Conservation (phyloP, 1,140 invertebrate species). For the Anadara kagoshimensis region DNA sequence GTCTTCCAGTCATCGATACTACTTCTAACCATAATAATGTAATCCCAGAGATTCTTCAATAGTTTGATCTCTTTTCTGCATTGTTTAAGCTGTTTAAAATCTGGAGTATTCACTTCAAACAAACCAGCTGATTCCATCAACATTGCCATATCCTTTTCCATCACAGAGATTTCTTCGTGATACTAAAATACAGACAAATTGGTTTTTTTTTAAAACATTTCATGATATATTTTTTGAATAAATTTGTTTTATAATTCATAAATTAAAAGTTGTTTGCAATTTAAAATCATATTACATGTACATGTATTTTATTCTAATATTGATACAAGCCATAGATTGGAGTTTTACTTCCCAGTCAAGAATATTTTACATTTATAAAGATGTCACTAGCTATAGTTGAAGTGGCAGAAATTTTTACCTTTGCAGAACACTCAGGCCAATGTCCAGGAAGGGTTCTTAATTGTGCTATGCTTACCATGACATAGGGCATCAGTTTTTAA, state of each 20-base stretch:
- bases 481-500: not conserved
- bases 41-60: conserved; percentile 97
- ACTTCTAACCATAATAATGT: conserved; percentile 91
- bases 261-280: not conserved
- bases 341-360: not conserved
- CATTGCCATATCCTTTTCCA: conserved; percentile 89
- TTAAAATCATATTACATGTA: no score
- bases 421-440: not conserved
- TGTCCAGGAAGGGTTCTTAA: not conserved
- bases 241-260: not conserved
- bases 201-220: not conserved
- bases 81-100: conserved; percentile 93
- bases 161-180: conserved; percentile 83
- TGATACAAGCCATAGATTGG: not conserved
- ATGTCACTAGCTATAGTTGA: no score
- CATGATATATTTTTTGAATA: not conserved
- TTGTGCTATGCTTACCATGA: not conserved
- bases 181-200: conserved; percentile 48
- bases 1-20: conserved; percentile 97
- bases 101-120: conserved; percentile 95
- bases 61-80: conserved; percentile 92
- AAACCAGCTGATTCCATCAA: conserved; percentile 92
- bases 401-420: not conserved
- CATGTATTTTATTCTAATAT: no score
- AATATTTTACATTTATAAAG: no score